Conservation (phyloP, 2,797 vertebrate species). For the Periparus ater region DNA sequence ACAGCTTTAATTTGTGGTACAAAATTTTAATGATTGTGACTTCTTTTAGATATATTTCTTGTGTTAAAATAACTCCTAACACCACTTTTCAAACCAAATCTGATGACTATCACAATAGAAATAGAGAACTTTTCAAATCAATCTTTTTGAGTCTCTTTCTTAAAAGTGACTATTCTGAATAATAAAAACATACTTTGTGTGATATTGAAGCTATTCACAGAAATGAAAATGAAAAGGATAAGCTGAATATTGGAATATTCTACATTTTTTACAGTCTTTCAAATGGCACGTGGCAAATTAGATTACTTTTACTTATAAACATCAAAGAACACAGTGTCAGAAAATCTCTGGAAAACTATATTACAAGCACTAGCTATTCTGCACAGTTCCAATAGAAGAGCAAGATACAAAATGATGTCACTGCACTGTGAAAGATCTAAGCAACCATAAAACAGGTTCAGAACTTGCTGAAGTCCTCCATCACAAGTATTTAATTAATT, state of each 20-base stretch:
- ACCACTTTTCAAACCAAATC: neutral
- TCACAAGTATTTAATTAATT: conserved; percentile 5
- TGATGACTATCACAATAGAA: neutral
- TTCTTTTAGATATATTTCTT: neutral
- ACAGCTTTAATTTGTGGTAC: neutral
- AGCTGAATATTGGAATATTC: neutral
- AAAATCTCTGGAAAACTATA: neutral
- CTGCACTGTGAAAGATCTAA: neutral
- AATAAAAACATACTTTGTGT: neutral
- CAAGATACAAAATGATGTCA: neutral
- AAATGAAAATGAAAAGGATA: neutral
- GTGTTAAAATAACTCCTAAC: neutral
- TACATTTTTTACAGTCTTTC: neutral
- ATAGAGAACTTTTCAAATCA: neutral
- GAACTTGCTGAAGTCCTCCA: neutral
- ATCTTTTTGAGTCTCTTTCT: neutral
- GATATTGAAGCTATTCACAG: neutral
- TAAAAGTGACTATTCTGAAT: neutral
- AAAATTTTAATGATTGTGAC: neutral
- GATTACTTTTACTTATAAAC: conserved; percentile 21
- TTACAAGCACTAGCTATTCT: neutral
- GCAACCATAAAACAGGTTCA: neutral
- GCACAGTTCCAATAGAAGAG: neutral
- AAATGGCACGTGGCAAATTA: neutral
- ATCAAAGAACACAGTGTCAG: conserved; percentile 16